Conservation (phyloP, 2,113 vertebrate genomes). For the Phylloscopus trochilus region DNA sequence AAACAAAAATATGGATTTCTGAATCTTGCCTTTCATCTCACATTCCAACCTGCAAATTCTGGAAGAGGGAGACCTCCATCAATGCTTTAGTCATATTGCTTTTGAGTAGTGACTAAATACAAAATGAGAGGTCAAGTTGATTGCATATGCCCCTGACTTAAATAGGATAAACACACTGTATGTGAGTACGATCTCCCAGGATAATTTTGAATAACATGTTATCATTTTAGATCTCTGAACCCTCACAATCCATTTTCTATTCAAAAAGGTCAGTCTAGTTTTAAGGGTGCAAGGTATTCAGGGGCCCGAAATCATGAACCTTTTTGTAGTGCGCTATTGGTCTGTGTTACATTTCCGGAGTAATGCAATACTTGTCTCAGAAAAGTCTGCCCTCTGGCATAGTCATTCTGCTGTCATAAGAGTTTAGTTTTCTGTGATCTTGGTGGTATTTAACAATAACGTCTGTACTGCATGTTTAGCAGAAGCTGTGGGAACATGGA, state of each 20-base stretch:
- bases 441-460: constrained; percentile 76
- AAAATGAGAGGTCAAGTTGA: not conserved
- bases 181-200: not conserved
- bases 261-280: constrained; percentile 1
- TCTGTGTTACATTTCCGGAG: not conserved
- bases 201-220: not conserved
- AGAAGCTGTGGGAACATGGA: constrained; percentile 69
- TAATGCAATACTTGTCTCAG: constrained; percentile 37
- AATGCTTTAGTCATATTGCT: not conserved
- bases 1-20: not conserved
- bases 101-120: not conserved
- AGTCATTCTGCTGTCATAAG: constrained; percentile 59
- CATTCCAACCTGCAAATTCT: not conserved
- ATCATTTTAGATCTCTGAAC: not conserved
- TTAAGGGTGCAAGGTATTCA: not conserved
- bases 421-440: constrained; percentile 75
- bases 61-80: not conserved
- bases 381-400: constrained; percentile 66
- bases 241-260: not conserved
- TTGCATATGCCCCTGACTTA: not conserved
- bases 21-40: accelerated
- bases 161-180: not conserved
- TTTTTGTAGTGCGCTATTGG: constrained; percentile 12
- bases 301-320: not conserved
- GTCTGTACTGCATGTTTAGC: constrained; percentile 66